Base-by-base conservation (phyloP, 2,888 invertebrate species). In the Cheilosia vulpina region DNA sequence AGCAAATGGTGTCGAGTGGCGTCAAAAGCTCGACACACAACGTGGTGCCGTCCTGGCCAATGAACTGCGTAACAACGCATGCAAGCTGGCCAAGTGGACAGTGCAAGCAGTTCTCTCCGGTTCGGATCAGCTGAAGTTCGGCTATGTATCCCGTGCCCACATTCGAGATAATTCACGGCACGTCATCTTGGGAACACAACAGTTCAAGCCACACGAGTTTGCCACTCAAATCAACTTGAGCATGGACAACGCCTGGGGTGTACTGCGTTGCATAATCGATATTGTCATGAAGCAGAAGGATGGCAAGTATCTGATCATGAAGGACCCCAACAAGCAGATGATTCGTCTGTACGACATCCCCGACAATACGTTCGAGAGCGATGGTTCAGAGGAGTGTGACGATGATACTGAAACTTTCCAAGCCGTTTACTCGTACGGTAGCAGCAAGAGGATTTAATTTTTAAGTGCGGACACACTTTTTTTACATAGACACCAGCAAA, bases 241-340 rank as follows among this genome's bases (percentile, higher is more conserved):
- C 91, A 98, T 99, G 98, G 99, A 99, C 92, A 99, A 99, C 93
- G 98, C 98, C 2, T 99, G 99, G 99, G 99, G 98, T 87, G 97
- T 99, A 79, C 93, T 99, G 83, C 95, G 99, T 17, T 99, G 98
- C 92, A 98, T 99, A 90, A 96, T 99, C 88, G 99, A 99, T 90
- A 96, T 98, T 87, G 97, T 98, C 89, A 97, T 98, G 97, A 98
- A 98, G 92, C 97, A 98, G 92, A 97, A 98, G 90, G 98, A 98
- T 91, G 99, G 99, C 87, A 97, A 97, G 92, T 99, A 98, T 93
- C 94, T 99, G 90, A 98, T 99, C 88, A 98, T 99, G 97, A 99
- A 99, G 93, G 99, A 99, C 93, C 99, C 99, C 4, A 99, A 99
- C 93, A 99, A 99, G 95, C 98, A 98, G 0, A 96, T 99, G 94